Evolutionary conservation across 2,888 invertebrate genomes (phyloP), one percentile per base, ranked within the genome.

Genomic region (Neria commutata): DNA sequence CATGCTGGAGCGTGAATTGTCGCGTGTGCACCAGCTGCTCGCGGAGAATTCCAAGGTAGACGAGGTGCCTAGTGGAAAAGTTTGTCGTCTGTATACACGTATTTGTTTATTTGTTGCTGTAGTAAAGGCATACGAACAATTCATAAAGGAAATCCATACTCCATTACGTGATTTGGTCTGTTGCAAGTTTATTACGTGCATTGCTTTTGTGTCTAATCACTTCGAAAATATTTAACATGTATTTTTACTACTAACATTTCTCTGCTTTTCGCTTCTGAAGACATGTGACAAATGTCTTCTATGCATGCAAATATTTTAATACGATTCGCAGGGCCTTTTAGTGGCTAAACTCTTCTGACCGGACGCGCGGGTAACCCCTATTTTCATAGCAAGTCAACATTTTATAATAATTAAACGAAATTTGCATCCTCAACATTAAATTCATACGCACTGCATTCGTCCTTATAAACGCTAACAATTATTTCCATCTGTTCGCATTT

Each of bases 31-130:
- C 80, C 88, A 91, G 63, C 88, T 94, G 83, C 83, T 95, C 74
- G 94, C 94, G 65, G 91, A 93, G 83, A 93, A 94, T 85, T 94
- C 94, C 73, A 94, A 94, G 89, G 92, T 92, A 87, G 84, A 83
- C 83, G 84, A 85, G 86, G 85, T 86, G 85, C 86, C 85, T 84
- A 85, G 84, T 86, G 85, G 85, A 77, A n/a, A n/a, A 76, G 77
- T 77, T 84, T 81, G 71, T 73, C 79, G 77, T 75, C 71, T 70
- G 69, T 72, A 68, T 69, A 61, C 50, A 57, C 29, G 57, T 46
- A 37, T 49, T 17, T 45, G 55, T 46, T 47, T 58, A 48, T 64
- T 3, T 59, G 42, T 64, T 62, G 60, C 61, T 57, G 56, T 48
- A 58, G 21, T 29, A 29, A 11, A 11, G 37, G 37, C 42, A 54